These are phyloP conservation scores for Columba livia DNA, from an alignment of 2,113 vertebrate genomes.

Conservation along the genomic window DNA sequence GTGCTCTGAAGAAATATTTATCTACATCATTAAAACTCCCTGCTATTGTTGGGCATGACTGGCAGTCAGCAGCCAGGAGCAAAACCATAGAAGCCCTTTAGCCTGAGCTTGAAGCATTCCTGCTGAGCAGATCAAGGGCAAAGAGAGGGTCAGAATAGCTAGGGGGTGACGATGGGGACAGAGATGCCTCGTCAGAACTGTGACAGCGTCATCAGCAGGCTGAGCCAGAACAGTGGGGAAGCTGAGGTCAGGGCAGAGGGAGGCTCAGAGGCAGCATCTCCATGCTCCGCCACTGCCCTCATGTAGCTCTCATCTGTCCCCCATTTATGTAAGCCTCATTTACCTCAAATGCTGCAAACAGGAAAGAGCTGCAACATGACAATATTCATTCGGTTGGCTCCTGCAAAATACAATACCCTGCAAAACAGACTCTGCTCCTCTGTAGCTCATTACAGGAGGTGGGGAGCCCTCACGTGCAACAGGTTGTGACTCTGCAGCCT, in stretches of 20 bases:
- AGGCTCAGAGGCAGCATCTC: not conserved
- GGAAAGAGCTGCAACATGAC: not conserved
- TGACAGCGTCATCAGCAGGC: not conserved
- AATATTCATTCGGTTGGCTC: not conserved
- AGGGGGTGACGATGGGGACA: not conserved
- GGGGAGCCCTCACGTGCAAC: not conserved
- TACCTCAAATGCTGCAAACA: not conserved
- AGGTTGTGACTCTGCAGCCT: not conserved
- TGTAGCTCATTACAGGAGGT: fast-evolving
- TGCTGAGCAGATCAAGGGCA: not conserved
- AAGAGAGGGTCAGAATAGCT: not conserved
- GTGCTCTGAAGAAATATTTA: not conserved
- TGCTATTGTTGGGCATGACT: not conserved
- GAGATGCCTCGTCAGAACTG: not conserved
- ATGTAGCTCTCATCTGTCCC: fast-evolving
- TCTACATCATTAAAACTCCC: not conserved
- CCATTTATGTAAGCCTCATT: not conserved
- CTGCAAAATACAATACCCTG: not conserved
- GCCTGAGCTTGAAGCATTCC: not conserved
- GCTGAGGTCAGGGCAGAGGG: not conserved
- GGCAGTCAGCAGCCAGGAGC: not conserved
- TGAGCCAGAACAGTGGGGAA: not conserved
- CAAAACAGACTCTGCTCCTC: not conserved
- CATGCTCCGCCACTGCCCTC: not conserved
- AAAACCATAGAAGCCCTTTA: not conserved